Evolutionary conservation across 2,888 invertebrate genomes (phyloP), one percentile per base, ranked within the genome.

Genomic region (Pachydiplax longipennis): DNA sequence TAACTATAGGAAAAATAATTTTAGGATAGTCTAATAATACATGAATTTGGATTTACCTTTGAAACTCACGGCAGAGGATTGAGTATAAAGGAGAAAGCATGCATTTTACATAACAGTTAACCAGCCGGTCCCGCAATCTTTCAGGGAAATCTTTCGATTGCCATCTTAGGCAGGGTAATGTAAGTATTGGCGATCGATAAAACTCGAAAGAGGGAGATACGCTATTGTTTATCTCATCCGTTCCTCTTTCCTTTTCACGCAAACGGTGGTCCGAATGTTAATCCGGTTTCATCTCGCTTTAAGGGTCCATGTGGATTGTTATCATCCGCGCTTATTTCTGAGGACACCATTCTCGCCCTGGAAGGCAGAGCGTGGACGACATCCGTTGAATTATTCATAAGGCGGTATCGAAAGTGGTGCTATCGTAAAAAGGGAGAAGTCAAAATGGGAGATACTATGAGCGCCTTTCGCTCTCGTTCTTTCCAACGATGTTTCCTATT

Each of bases 351-450:
- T 31, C 82, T 82, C 81, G 65, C 82, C 83, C 58, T 83, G 35
- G 18, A 58, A 58, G 58, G 31, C 35, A 58, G 22, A 53, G 31
- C 31, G 53, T 83, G 25, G 53, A 83, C 83, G 35, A 31, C 35
- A 13, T 22, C 31, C 15, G n/a, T 83, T 83, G 83, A 83, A 83
- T 83, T 35, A 83, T 83, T 53, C 83, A 83, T 83, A 58, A 83
- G 53, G 58, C 83, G 58, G 83, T 61, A 31, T 22, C 35, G 53
- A 87, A 53, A 37, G 40, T 37, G 61, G n/a, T 37, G n/a, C 10
- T 6, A 82, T 44, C n/a, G 48, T 58, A 61, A n/a, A 37, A 87
- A 18, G 12, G 73, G 37, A 37, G 37, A 37, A 65, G 35, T 22
- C 31, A 13, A 10, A 61, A 58, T 22, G 58, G 58, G 13, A 53